Evolutionary conservation across 2,113 vertebrate species (phyloP), one percentile per base, ranked within the genome.

Genomic region (Antennarius striatus): DNA sequence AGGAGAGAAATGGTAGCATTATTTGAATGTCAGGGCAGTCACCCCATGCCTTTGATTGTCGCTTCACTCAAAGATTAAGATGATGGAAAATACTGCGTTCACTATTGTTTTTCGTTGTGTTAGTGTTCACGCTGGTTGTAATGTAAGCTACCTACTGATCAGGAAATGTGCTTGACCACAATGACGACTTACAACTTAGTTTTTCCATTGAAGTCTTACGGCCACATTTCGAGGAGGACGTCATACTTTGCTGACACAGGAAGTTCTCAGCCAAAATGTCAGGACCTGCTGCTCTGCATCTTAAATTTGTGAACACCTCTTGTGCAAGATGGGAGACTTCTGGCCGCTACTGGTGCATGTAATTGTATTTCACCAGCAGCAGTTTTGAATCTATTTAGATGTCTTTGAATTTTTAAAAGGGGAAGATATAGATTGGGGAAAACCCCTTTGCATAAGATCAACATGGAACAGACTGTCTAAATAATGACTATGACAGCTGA

Each of bases 191-290:
- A 10, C 42, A 15, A 55, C 15, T 49, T 39, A 73, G 55, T 64
- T 3, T 77, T 80, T 79, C 49, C 64, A 29, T 67, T 79, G 63
- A 59, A 47, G 50, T 64, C 30, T 77, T 45, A 49, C 10, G 10
- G 68, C 29, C 49, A 56, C 28, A 3, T 63, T 58, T 61, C 67
- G 55, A 65, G 67, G 63, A 69, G 68, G 72, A 83, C 71, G 75
- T 80, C 36, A 52, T 58, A 16, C 45, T 68, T 42, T 73, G 48
- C 55, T 81, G 42, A 80, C 68, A 77, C 85, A 90, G 91, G 84
- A 90, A 90, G 81, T 75, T 50, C 42, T 54, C 11, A 53, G 51
- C 57, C 78, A 79, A 22, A 82, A 81, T 87, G 69, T 82, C 81
- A 86, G 75, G 77, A 80, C 61, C 68, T 32, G 39, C 42, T 29